Evolutionary conservation across 2,888 invertebrate genomes (phyloP), one percentile per base, ranked within the genome.

Genomic region (Limenitis arthemis): DNA sequence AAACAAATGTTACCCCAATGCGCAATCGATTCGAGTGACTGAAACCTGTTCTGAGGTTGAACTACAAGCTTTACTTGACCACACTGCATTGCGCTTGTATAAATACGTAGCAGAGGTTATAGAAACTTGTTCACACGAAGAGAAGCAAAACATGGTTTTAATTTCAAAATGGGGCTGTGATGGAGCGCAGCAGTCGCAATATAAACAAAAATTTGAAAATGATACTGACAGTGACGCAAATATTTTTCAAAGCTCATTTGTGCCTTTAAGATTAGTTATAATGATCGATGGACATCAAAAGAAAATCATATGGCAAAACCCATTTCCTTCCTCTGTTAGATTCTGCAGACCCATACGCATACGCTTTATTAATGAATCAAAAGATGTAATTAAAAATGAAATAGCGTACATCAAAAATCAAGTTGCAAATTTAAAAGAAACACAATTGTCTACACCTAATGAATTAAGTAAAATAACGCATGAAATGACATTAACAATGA

Each of bases 41-140:
- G 49, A 52, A 33, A 55, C 56, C 12, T 41, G 55, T 44, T 43
- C 47, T 44, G 55, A 58, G 44, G 41, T 47, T 30, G 47, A 54
- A 31, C 41, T 58, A 42, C 54, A 58, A 47, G 49, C 42, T 34
- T 47, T 56, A 33, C 29, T 56, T 29, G 44, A 56, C 33, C 50
- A 53, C 39, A 54, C 54, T 30, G 54, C 46, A 38, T 42, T 44
- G 46, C 50, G 54, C 20, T 46, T 58, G 34, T 37, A 11, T 12
- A 42, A 20, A 12, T 51, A 55, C 33, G 20, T 54, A 32, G 38
- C 50, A 43, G 54, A 54, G 20, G 44, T 50, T 43, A 32, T 50
- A 34, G 11, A 43, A 12, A 12, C 31, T 31, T 37, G 50, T 28
- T 30, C 42, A 39, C 34, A 37, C 32, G 33, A 48, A 43, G 53